phyloP scores from a whole-genome alignment of 2,797 vertebrate genomes.

The Allobates femoralis region DNA sequence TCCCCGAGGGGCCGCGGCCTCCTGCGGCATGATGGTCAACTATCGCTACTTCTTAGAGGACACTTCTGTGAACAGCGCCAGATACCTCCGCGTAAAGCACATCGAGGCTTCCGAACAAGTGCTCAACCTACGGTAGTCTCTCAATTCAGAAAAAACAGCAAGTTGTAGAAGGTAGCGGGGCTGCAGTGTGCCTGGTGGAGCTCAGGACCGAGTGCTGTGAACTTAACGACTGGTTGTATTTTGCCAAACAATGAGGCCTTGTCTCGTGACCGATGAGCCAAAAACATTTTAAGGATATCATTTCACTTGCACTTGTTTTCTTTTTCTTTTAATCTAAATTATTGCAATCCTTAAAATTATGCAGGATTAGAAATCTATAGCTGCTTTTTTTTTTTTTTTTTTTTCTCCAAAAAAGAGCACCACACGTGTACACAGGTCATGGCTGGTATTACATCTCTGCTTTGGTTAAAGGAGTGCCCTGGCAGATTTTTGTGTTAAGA shows the following conservation, averaged over 20 bases:
- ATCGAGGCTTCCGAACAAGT: slow-evolving; percentile 89
- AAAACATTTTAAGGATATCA: neutral
- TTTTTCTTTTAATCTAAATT: neutral
- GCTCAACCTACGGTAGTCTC: slow-evolving; percentile 85
- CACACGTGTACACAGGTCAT: no score
- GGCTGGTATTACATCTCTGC: no score
- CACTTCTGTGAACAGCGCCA: slow-evolving; percentile 79
- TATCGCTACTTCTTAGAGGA: slow-evolving; percentile 92
- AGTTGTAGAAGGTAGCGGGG: slow-evolving; percentile 76
- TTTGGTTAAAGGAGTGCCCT: no score
- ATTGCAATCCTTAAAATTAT: neutral
- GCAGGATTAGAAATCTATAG: neutral
- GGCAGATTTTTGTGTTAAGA: no score
- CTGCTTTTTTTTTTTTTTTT: no score
- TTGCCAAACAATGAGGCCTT: neutral
- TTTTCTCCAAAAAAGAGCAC: no score
- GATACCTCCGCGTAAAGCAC: slow-evolving; percentile 83
- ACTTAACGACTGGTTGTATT: neutral
- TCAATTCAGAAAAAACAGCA: slow-evolving; percentile 92
- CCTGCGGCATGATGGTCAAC: slow-evolving; percentile 96
- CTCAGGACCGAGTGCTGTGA: no score
- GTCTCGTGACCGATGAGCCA: neutral
- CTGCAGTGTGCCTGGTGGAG: no score
- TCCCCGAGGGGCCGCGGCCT: slow-evolving; percentile 82
- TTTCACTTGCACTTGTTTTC: neutral